A percentile compares a stretch with the other conserved stretches of the same genome.
These are phyloP conservation scores for Ditylenchus dipsaci DNA, from an alignment of 1,140 invertebrate genomes.

Conservation along the genomic window DNA sequence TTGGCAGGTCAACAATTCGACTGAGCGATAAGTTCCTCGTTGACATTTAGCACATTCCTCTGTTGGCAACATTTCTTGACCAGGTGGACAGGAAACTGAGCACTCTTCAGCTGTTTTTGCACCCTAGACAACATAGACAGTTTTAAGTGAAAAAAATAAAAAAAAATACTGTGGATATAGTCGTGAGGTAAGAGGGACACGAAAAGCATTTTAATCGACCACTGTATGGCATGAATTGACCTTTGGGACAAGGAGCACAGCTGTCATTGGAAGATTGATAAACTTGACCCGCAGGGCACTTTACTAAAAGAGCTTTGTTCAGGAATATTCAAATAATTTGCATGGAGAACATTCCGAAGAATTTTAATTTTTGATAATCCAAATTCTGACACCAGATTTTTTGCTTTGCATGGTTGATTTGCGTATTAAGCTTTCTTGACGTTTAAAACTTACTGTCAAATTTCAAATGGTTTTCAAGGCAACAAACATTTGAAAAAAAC, in stretches of 20 bases:
- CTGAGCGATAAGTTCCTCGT: constrained; percentile 8
- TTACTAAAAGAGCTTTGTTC: constrained; percentile 9
- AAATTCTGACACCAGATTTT: background rate
- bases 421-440: no score
- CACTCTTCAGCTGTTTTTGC: constrained; percentile 15
- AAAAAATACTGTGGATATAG: constrained; percentile 9
- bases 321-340: constrained; percentile 4
- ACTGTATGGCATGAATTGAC: constrained; percentile 26
- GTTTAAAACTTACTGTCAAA: no score
- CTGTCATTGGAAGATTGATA: constrained; percentile 11
- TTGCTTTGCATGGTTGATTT: no score
- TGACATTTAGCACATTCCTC: constrained; percentile 12
- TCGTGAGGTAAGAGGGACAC: constrained; percentile 15
- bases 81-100: constrained; percentile 15
- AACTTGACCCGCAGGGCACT: constrained; percentile 15
- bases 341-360: background rate
- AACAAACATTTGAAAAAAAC: no score
- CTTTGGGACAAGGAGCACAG: constrained; percentile 8
- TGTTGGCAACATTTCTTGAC: constrained; percentile 6
- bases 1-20: background rate
- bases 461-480: no score
- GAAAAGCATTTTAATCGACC: constrained; percentile 15
- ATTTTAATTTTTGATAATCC: background rate
- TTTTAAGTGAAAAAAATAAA: background rate
- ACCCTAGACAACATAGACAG: constrained; percentile 10